Percentiles rank a stretch among this genome's conserved stretches.
phyloP scores from a whole-genome alignment of 2,797 vertebrate species.

The Scolopax bukidnonensis region DNA sequence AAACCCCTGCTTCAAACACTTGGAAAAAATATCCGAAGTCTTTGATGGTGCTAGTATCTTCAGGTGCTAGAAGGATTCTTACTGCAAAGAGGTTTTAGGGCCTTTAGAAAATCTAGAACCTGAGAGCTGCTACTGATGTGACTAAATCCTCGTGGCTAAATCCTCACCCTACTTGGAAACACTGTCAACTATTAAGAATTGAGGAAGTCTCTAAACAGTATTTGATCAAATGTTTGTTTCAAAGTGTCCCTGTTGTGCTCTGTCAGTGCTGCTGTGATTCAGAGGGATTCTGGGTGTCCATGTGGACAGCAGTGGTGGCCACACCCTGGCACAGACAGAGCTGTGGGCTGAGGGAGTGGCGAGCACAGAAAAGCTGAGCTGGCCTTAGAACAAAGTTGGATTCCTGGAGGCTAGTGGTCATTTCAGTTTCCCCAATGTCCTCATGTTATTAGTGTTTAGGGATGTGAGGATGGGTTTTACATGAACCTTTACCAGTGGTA shows the following conservation, averaged over 20 bases:
- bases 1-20: not conserved
- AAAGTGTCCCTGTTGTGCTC: not conserved
- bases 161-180: not conserved
- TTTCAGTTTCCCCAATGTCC: not conserved
- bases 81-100: not conserved
- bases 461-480: not conserved
- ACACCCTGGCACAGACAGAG: not conserved
- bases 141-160: not conserved
- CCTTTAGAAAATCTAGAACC: not conserved
- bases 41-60: not conserved
- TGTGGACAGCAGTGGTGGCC: not conserved
- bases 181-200: not conserved
- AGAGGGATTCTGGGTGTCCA: rapidly evolving
- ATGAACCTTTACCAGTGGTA: not conserved
- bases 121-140: not conserved
- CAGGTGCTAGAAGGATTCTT: not conserved
- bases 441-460: rapidly evolving
- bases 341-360: rapidly evolving
- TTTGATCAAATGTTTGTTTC: not conserved
- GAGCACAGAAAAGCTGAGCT: not conserved
- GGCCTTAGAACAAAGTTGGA: not conserved
- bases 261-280: not conserved
- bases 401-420: not conserved
- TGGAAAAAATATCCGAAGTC: not conserved
- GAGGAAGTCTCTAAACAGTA: not conserved